These are phyloP conservation scores for Phrixothrix hirtus DNA, from an alignment of 2,888 invertebrate genomes.

Conservation along the genomic window DNA sequence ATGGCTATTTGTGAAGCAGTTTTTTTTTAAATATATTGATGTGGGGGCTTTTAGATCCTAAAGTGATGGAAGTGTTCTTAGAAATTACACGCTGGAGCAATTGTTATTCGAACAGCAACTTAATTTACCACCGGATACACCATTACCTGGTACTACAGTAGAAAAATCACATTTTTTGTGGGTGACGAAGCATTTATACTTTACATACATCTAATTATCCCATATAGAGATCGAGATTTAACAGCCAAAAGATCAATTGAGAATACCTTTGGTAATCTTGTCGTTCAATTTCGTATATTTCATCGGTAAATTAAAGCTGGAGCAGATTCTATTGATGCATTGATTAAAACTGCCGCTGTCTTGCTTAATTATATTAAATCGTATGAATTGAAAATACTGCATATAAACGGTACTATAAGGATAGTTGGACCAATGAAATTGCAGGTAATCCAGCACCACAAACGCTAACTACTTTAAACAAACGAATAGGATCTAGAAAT, in stretches of 20 bases:
- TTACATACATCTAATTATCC: constrained; percentile 23
- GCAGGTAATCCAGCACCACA: background rate
- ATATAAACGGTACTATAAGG: background rate
- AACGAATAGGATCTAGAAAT: no score
- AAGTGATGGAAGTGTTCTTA: constrained; percentile 44
- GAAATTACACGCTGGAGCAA: constrained; percentile 26
- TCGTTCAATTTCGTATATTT: constrained; percentile 6
- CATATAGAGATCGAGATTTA: constrained; percentile 34
- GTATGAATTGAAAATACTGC: background rate
- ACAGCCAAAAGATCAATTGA: constrained; percentile 11
- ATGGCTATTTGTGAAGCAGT: no score
- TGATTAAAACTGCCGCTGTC: constrained; percentile 2
- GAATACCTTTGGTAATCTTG: constrained; percentile 14
- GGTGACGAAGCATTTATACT: constrained; percentile 42
- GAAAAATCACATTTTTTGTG: no score
- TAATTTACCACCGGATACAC: constrained; percentile 35
- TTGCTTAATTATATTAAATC: constrained; percentile 7
- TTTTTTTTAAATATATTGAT: constrained; percentile 43
- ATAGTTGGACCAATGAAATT: constrained; percentile 1
- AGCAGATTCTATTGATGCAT: constrained; percentile 1
- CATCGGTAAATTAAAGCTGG: constrained; percentile 1
- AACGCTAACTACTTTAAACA: no score
- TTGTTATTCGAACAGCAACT: constrained; percentile 26
- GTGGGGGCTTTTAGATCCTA: constrained; percentile 43
- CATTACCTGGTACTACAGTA: constrained; percentile 39